Base-by-base conservation (phyloP, 2,888 invertebrate species). In the Eledona agricola region DNA sequence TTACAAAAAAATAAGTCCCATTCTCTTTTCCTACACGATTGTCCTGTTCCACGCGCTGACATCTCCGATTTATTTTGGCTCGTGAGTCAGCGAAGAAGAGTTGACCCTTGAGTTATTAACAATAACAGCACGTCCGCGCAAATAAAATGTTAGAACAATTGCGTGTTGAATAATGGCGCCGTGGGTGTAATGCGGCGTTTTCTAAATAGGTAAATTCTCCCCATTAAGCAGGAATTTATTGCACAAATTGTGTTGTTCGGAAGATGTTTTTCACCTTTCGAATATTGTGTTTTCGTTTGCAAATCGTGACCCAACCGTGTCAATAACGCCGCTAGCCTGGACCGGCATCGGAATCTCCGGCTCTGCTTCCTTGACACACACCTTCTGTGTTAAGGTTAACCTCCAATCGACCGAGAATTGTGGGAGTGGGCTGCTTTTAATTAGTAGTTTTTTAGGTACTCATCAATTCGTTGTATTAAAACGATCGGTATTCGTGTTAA, bases 351-450 rank as follows among this genome's bases (percentile, higher is more conserved):
- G 47, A 34, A 47, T 55, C 54, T 50, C 32, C 25, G 50, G 20
- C 51, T 47, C 28, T 20, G 29, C 40, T 57, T 52, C 55, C 54
- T 55, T 51, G 51, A 53, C 35, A 55, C 51, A 31, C 53, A 22
- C 55, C 35, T 15, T 23, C 28, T 25, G 19, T 54, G 38, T 20
- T 32, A 50, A 59, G 51, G 55, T 38, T 53, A 51, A 52, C 50
- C 53, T 52, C 55, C 55, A 52, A 38, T 38, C 43, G 38, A 31
- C 52, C 40, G 50, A 54, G 51, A 29, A 51, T 46, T 34, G 20
- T 32, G 32, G n/a, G n/a, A n/a, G n/a, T n/a, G n/a, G n/a, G n/a
- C n/a, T n/a, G n/a, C n/a, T n/a, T 31, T 31, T 13, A 37, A 29
- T 50, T 28, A 29, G 43, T 23, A 31, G 13, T 19, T 19, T 15